Evolutionary conservation across 2,113 vertebrate genomes (phyloP), one percentile per base, ranked within the genome.

Genomic region (Paramormyrops kingsleyae): DNA sequence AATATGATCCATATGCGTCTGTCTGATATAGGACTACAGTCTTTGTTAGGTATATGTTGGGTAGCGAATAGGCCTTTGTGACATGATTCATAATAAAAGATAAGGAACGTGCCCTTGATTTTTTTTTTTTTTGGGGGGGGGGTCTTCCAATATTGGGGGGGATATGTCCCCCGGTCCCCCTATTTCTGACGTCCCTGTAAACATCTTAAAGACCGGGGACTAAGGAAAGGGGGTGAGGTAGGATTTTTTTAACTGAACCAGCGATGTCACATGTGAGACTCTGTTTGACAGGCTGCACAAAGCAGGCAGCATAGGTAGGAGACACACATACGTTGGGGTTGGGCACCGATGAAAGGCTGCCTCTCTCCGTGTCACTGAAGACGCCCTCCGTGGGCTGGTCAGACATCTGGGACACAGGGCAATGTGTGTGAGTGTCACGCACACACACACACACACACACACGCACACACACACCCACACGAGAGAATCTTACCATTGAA

Each of bases 321-420:
- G 90, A 70, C 53, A 9, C 4, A 89, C 44, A 50, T 96, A 99
- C 98, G 27, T 95, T 98, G 88, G 97, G 98, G 90, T 98, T 97
- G 17, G 97, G 97, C 0, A 97, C 97, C 91, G 97, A 97, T 12
- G 97, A 97, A 5, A 96, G 94, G 0, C 97, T 97, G 92, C 95
- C 98, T 12, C 97, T 96, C 92, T 99, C 98, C 77, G 94, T 92
- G 0, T 99, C 97, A 0, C 92, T 94, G 89, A 97, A 97, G 21
- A 95, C 49, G 0, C 96, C 96, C 46, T 97, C 97, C 53, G 94
- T 94, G 52, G 97, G 96, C 89, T 96, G 95, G 90, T 98, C 97
- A 0, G 97, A 97, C 91, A 98, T 97, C 98, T 99, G 93, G 90
- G 93, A 93, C 66, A 92, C 84, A 92, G 9, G 66, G 83, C 4